These are phyloP conservation scores for Drosophila dives DNA, from an alignment of 2,888 invertebrate species.

Conservation along the genomic window DNA sequence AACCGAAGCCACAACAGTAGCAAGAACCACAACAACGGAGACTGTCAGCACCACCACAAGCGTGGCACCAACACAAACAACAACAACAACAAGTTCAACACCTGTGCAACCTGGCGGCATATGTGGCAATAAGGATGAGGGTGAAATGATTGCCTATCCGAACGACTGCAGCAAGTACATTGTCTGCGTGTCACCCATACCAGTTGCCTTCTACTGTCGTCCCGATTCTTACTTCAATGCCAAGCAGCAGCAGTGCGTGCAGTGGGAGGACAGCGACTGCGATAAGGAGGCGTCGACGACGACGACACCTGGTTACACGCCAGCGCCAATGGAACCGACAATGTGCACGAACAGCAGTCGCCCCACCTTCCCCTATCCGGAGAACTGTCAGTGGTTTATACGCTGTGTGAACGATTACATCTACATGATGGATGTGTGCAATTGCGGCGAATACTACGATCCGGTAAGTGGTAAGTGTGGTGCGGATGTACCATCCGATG, in stretches of 20 bases:
- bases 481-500: constrained; percentile 63
- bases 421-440: constrained; percentile 73
- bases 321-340: constrained; percentile 45
- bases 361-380: constrained; percentile 61
- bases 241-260: constrained; percentile 50
- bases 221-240: constrained; percentile 63
- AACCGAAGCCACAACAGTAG: constrained; percentile 36
- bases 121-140: constrained; percentile 54
- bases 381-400: constrained; percentile 72
- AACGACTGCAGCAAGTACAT: constrained; percentile 74
- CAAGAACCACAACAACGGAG: constrained; percentile 43
- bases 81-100: constrained; percentile 26
- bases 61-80: constrained; percentile 40
- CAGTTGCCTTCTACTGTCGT: constrained; percentile 73
- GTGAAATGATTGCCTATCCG: constrained; percentile 72
- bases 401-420: constrained; percentile 68
- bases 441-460: constrained; percentile 68
- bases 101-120: constrained; percentile 40
- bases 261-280: constrained; percentile 64
- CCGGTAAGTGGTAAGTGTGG: constrained; percentile 64
- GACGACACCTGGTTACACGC: constrained; percentile 51
- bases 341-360: constrained; percentile 69
- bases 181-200: constrained; percentile 72
- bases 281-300: constrained; percentile 34
- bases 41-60: constrained; percentile 32